Conservation (phyloP, 2,888 invertebrate genomes). For the Euzetes globulus region DNA sequence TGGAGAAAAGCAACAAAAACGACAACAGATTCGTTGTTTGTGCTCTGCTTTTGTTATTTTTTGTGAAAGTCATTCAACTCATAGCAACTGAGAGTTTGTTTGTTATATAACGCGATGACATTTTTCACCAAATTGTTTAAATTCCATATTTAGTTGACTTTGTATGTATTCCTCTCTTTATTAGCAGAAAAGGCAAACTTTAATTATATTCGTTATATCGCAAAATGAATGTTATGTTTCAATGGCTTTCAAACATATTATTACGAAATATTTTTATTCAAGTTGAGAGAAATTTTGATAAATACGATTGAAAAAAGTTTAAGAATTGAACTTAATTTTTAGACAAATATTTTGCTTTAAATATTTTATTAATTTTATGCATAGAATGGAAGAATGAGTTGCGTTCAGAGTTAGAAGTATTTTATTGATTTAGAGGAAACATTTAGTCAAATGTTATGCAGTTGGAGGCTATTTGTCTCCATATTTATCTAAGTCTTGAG, state of each 20-base stretch:
- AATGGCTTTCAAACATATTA: no score
- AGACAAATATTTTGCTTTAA: neutral
- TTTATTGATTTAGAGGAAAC: neutral
- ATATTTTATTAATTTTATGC: neutral
- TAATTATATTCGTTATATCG: neutral
- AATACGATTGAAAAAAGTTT: neutral
- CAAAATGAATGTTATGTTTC: neutral
- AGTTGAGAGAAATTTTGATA: no score
- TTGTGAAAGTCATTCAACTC: constrained; percentile 1
- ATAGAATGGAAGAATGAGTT: neutral
- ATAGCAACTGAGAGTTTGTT: neutral
- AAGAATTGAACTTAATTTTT: neutral
- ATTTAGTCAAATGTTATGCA: neutral
- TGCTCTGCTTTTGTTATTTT: neutral
- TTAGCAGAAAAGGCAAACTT: neutral
- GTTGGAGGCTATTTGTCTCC: neutral
- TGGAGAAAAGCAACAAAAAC: neutral
- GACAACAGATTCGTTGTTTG: neutral
- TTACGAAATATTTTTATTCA: no score
- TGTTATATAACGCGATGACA: neutral
- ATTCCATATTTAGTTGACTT: neutral
- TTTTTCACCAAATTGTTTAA: neutral
- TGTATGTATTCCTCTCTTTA: neutral
- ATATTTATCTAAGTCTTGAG: neutral
- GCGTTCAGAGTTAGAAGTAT: neutral